Conservation (phyloP, 2,113 vertebrate genomes). For the Athene cunicularia region DNA sequence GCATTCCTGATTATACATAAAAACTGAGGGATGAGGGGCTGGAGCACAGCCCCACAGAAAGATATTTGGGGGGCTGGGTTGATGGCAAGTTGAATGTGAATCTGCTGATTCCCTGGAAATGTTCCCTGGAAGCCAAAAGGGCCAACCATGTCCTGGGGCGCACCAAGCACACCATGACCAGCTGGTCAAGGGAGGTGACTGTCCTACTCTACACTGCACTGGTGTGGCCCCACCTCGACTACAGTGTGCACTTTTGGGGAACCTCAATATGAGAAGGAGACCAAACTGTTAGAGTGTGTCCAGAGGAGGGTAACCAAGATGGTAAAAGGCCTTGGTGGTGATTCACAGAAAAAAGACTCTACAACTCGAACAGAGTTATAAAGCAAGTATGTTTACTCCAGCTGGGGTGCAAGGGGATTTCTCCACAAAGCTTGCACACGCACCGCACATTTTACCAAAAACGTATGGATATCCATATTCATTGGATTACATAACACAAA, state of each 20-base stretch:
- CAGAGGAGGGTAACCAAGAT: neutral
- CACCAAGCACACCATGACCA: neutral
- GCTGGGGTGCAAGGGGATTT: too few species aligned
- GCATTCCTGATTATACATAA: neutral
- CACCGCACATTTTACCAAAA: too few species aligned
- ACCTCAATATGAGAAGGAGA: neutral
- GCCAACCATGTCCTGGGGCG: neutral
- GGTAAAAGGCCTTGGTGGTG: neutral
- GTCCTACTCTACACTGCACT: neutral
- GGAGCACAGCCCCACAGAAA: rapidly evolving
- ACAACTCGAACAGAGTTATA: too few species aligned
- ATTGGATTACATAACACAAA: too few species aligned
- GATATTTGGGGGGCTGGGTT: neutral
- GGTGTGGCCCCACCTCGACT: rapidly evolving
- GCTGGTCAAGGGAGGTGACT: rapidly evolving
- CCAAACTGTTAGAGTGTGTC: neutral
- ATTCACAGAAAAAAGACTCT: too few species aligned
- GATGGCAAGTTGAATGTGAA: neutral
- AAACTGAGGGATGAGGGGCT: rapidly evolving
- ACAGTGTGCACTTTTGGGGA: neutral
- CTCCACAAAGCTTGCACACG: too few species aligned
- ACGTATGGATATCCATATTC: too few species aligned
- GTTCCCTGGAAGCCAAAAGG: neutral
- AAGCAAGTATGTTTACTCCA: too few species aligned
- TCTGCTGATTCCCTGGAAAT: too few species aligned